These are phyloP conservation scores for Lithobates sylvaticus DNA, from an alignment of 2,797 vertebrate species.

Conservation along the genomic window DNA sequence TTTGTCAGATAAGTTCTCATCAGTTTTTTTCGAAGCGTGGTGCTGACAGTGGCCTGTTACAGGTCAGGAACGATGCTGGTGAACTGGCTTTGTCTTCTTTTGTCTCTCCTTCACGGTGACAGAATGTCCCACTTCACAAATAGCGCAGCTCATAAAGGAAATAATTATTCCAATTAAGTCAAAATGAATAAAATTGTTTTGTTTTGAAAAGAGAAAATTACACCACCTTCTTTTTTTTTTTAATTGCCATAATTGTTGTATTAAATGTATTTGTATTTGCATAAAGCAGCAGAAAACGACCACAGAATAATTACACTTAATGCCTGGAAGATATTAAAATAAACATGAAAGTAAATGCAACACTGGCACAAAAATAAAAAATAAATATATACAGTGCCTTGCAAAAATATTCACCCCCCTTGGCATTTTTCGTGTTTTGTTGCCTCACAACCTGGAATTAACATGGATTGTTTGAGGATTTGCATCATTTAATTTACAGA, in stretches of 20 bases:
- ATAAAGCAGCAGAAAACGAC: neutral
- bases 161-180: constrained; percentile 45
- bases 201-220: constrained; percentile 37
- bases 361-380: too few relatives aligned
- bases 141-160: constrained; percentile 21
- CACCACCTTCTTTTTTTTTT: constrained; percentile 19
- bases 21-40: neutral
- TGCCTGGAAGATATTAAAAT: neutral
- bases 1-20: neutral
- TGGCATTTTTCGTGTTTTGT: too few relatives aligned
- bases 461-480: too few relatives aligned
- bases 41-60: neutral
- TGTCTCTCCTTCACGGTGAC: neutral
- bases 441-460: too few relatives aligned
- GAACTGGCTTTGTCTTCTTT: neutral
- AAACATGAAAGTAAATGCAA: too few relatives aligned
- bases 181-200: constrained; percentile 51
- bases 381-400: too few relatives aligned
- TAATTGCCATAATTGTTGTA: constrained; percentile 34
- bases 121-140: constrained; percentile 6
- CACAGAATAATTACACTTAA: constrained; percentile 25
- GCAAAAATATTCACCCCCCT: too few relatives aligned
- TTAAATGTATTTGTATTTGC: constrained; percentile 5
- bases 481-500: too few relatives aligned
- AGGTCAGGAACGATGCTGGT: neutral